These are phyloP conservation scores for Oscheius sp. DNA, from an alignment of 2,888 invertebrate genomes.

Conservation along the genomic window DNA sequence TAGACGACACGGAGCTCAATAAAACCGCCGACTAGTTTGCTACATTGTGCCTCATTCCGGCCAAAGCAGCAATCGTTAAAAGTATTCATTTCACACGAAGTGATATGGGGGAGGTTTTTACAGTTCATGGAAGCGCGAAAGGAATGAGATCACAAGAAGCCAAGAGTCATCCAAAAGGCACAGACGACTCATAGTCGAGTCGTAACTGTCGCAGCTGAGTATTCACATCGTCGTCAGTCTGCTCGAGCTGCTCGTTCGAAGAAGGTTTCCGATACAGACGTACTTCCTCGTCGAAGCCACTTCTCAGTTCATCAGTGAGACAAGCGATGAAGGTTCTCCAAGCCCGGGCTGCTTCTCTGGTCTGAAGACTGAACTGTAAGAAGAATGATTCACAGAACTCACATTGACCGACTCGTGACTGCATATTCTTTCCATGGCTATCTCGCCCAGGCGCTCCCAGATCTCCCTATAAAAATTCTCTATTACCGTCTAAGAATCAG, in stretches of 20 bases:
- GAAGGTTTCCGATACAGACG: conserved; percentile 49
- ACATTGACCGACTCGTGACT: conserved; percentile 57
- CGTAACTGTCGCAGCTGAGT: conserved; percentile 51
- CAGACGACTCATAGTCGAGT: conserved; percentile 44
- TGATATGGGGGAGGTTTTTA: conserved; percentile 17
- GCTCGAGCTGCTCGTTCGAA: conserved; percentile 56
- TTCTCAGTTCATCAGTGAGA: conserved; percentile 69
- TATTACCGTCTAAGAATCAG: neutral
- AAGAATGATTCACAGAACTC: neutral
- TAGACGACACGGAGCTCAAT: too few relatives aligned
- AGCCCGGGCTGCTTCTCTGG: conserved; percentile 69
- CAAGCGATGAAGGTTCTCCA: conserved; percentile 72
- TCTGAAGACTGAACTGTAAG: conserved; percentile 40
- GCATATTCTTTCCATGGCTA: conserved; percentile 70
- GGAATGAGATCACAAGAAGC: neutral
- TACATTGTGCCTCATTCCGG: too few relatives aligned
- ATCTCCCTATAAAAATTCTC: conserved; percentile 53
- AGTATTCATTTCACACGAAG: conserved; percentile 16
- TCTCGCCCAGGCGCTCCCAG: conserved; percentile 72
- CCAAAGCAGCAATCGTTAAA: neutral
- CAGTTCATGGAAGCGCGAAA: too few relatives aligned
- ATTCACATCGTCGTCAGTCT: conserved; percentile 44
- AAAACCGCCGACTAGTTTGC: too few relatives aligned
- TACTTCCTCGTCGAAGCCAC: conserved; percentile 68
- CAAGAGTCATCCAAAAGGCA: conserved; percentile 23